Base-by-base conservation (phyloP, 2,113 vertebrate genomes). In the Xiphophorus couchianus region DNA sequence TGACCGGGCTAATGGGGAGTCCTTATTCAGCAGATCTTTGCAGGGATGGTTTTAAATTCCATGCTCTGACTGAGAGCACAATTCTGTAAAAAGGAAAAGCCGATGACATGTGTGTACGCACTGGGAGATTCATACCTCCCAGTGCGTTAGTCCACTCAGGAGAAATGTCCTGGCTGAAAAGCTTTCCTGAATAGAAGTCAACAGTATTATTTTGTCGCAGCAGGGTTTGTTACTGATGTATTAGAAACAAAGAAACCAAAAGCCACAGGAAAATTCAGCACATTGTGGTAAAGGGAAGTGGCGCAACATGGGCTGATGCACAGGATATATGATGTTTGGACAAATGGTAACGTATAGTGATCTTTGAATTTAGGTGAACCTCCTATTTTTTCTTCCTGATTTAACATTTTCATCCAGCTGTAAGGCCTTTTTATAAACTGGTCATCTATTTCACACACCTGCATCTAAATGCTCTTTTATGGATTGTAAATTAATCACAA, bases 21-120 rank as follows among this genome's bases (percentile, higher is more conserved):
- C 51, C 61, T 71, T 44, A 28, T 80, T 84, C 31, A 85, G 70
- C 30, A 13, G 58, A 61, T 76, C 11, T 5, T 31, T 70, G n/a
- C 39, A 27, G 71, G 44, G 48, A 42, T 33, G 67, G 68, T 80
- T 79, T 84, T 80, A 63, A 48, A 82, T 84, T 75, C 64, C 69
- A 72, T 15, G 11, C 39, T 37, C 63, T 62, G 44, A 85, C 71
- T 82, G 82, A 39, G 78, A 74, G 73, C 19, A 27, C 12, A 71
- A 73, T 80, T 72, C 70, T 73, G 29, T 61, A 2, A 8, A 60
- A 9, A 64, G 70, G 83, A 65, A 37, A 82, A 25, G 3, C 51
- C 63, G 80, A 78, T 79, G 80, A 84, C 44, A 31, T 77, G 67
- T 35, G 48, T 54, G 54, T 69, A 51, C 1, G 4, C n/a, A 71